Evolutionary conservation across 2,113 vertebrate genomes (phyloP).

Genomic region (Entelurus aequoreus): DNA sequence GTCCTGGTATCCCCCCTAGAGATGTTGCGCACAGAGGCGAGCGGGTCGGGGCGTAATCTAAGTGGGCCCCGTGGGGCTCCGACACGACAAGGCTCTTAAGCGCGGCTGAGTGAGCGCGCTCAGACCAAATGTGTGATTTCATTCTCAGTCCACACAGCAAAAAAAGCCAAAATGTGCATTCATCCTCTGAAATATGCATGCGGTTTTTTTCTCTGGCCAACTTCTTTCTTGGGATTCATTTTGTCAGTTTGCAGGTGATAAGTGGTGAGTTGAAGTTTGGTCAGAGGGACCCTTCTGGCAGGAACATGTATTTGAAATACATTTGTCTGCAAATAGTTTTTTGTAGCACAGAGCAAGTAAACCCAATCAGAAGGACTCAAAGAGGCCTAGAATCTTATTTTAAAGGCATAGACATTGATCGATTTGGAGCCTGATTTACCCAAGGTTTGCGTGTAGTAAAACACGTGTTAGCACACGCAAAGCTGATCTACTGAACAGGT

Average conservation of each 20-base stretch:
- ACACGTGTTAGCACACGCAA: too few relatives aligned
- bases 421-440: too few relatives aligned
- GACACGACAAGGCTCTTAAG: constrained; percentile 42
- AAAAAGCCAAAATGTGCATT: constrained; percentile 28
- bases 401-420: too few relatives aligned
- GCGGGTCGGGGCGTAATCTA: constrained; percentile 22
- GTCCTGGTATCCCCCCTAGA: constrained; percentile 22
- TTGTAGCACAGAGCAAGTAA: constrained; percentile 4
- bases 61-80: constrained; percentile 24
- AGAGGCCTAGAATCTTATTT: too few relatives aligned
- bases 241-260: not conserved
- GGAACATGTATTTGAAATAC: not conserved
- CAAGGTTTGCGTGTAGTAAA: too few relatives aligned
- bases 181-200: constrained; percentile 26
- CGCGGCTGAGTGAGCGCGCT: constrained; percentile 18
- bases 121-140: constrained; percentile 10
- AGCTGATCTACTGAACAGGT: too few relatives aligned
- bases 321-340: constrained; percentile 11
- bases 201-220: constrained; percentile 1
- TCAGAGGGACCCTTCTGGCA: not conserved
- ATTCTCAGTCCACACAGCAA: constrained; percentile 1
- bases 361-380: too few relatives aligned
- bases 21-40: constrained; percentile 10
- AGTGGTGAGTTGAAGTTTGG: not conserved
- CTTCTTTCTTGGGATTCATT: not conserved